phyloP scores from a whole-genome alignment of 53 echinoderm and acorn worm species.

The Antedon mediterranea region DNA sequence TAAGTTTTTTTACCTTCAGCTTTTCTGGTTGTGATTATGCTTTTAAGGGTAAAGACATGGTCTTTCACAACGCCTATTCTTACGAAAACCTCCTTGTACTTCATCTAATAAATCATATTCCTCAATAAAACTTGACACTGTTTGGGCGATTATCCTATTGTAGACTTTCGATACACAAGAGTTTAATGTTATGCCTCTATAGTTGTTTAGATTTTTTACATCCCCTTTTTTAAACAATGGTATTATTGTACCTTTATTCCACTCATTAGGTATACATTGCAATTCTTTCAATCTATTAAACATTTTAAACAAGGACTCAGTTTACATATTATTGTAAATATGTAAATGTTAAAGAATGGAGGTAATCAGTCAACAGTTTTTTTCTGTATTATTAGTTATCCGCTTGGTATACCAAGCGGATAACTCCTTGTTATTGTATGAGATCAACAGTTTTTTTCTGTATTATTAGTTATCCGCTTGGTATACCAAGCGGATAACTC shows the following conservation, averaged over 20 bases:
- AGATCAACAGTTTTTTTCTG: too few species aligned
- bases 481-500: too few species aligned
- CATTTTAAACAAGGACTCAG: not conserved
- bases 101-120: not conserved
- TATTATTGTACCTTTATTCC: not conserved
- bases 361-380: too few species aligned
- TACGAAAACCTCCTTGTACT: not conserved
- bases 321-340: too few species aligned
- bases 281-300: not conserved
- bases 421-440: too few species aligned
- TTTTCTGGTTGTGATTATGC: not conserved
- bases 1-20: constrained; percentile 6
- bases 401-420: too few species aligned
- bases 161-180: not conserved
- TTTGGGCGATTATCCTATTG: not conserved
- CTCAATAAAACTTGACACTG: not conserved
- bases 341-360: too few species aligned
- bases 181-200: not conserved
- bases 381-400: too few species aligned
- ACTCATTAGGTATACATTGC: not conserved
- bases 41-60: not conserved
- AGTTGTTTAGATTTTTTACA: not conserved
- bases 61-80: not conserved
- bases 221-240: too few species aligned
- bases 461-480: too few species aligned